These are phyloP conservation scores for Drosophila littoralis DNA, from an alignment of 1,140 invertebrate species.

Conservation along the genomic window DNA sequence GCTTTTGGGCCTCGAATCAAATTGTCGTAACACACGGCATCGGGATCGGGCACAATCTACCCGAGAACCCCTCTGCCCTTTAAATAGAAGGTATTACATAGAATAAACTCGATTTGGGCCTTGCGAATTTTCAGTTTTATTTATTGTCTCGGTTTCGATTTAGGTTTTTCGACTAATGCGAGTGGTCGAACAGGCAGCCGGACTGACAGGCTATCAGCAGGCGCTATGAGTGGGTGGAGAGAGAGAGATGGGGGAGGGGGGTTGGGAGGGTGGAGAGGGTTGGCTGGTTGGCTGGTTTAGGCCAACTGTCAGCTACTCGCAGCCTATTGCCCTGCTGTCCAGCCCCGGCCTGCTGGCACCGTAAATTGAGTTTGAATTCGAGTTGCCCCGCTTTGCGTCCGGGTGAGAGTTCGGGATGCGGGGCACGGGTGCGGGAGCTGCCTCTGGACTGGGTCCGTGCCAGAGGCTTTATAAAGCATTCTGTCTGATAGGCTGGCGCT, in stretches of 20 bases:
- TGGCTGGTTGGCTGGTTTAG: background rate
- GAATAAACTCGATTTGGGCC: too few relatives aligned
- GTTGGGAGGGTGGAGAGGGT: too few relatives aligned
- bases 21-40: conserved; percentile 77
- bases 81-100: too few relatives aligned
- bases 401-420: background rate
- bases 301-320: background rate
- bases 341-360: conserved; percentile 16
- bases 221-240: too few relatives aligned
- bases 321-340: conserved; percentile 43
- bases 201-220: background rate
- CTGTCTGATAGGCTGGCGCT: conserved; percentile 64
- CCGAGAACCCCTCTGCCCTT: too few relatives aligned
- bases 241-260: background rate
- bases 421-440: background rate
- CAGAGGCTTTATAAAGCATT: conserved; percentile 31
- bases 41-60: too few relatives aligned
- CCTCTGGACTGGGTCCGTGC: conserved; percentile 12
- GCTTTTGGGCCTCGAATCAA: conserved; percentile 45
- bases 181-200: conserved; percentile 27
- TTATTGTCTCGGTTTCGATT: conserved; percentile 35
- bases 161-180: conserved; percentile 21
- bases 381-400: conserved; percentile 5
- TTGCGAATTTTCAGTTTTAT: too few relatives aligned
- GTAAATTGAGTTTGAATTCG: conserved; percentile 43